Evolutionary conservation across 2,113 vertebrate genomes (phyloP).

Genomic region (Hemiscyllium ocellatum): DNA sequence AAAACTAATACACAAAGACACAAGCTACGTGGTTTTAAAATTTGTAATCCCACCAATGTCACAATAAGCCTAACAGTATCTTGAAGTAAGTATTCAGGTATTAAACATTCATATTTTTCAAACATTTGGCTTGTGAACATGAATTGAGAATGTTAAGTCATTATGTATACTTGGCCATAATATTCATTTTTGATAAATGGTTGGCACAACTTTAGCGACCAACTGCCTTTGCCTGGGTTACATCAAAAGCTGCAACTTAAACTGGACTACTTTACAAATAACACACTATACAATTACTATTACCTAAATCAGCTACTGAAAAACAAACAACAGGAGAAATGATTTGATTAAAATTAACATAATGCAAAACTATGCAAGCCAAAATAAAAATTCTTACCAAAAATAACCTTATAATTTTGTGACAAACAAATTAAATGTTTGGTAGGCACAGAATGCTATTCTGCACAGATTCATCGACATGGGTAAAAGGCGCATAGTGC

Average conservation of each 20-base stretch:
- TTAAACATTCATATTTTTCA: background rate
- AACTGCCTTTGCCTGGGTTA: conserved; percentile 14
- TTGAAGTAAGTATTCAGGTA: background rate
- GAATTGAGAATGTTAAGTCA: background rate
- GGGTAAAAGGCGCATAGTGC: too few species aligned
- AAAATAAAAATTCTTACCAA: background rate
- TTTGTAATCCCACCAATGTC: background rate
- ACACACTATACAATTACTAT: background rate
- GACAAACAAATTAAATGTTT: background rate
- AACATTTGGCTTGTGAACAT: background rate
- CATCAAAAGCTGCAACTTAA: background rate
- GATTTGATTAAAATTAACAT: background rate
- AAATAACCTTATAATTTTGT: background rate
- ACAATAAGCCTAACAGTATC: background rate
- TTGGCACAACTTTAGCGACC: background rate
- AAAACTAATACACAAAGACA: background rate
- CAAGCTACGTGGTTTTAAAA: background rate
- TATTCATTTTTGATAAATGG: background rate
- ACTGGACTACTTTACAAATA: background rate
- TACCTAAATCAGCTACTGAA: background rate
- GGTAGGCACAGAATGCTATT: background rate
- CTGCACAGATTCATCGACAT: too few species aligned
- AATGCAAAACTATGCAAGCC: background rate
- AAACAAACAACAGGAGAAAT: background rate
- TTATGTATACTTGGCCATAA: background rate